A percentile compares a stretch with the other conserved stretches of the same genome.
These are phyloP conservation scores for Daphoenositta chrysoptera DNA, from an alignment of 2,113 vertebrate species.

Conservation along the genomic window DNA sequence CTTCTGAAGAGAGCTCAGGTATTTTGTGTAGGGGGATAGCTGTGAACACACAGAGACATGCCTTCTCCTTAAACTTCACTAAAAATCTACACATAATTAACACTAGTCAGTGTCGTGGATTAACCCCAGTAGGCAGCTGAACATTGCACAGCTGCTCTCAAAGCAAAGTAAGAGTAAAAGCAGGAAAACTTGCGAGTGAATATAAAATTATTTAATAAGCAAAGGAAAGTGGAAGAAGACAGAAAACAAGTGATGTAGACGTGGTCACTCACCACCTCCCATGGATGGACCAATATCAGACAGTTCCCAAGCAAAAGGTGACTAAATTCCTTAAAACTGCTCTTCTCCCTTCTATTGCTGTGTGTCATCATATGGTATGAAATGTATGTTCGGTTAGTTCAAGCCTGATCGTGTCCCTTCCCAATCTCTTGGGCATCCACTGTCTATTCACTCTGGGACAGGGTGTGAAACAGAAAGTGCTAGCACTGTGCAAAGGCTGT, in stretches of 20 bases:
- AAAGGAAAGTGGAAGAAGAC: not conserved
- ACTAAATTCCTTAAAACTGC: not conserved
- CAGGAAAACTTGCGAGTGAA: not conserved
- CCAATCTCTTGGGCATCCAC: accelerated
- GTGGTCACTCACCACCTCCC: accelerated
- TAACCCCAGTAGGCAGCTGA: not conserved
- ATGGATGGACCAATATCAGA: not conserved
- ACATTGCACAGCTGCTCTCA: accelerated
- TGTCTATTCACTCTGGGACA: accelerated
- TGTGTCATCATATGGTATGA: not conserved
- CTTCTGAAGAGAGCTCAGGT: not conserved
- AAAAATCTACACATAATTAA: not conserved
- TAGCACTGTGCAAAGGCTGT: not conserved
- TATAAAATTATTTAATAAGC: not conserved
- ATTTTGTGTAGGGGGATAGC: not conserved
- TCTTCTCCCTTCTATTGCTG: not conserved
- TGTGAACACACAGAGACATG: not conserved
- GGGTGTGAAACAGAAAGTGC: not conserved
- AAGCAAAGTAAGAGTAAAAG: not conserved
- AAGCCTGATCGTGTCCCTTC: not conserved
- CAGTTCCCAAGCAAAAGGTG: not conserved
- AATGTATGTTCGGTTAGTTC: not conserved
- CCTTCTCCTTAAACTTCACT: not conserved
- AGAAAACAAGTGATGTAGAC: not conserved
- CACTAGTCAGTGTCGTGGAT: not conserved